Conservation (phyloP, 2,113 vertebrate species). For the Myiozetetes cayanensis region DNA sequence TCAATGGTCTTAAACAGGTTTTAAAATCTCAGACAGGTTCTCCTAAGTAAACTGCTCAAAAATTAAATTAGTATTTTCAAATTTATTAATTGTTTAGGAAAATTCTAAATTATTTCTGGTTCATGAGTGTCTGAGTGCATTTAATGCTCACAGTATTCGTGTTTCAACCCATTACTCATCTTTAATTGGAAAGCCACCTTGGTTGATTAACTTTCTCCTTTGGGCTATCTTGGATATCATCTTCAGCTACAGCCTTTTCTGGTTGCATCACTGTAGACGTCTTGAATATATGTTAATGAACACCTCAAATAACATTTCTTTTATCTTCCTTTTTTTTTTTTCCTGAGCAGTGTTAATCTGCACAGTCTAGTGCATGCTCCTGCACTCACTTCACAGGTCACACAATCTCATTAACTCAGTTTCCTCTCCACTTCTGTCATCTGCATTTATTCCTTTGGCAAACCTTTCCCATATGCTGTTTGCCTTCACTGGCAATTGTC, state of each 20-base stretch:
- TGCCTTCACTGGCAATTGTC: not conserved
- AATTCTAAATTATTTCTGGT: not conserved
- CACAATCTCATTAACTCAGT: not conserved
- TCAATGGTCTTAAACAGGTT: not conserved
- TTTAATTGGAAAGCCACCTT: not conserved
- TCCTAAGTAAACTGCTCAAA: not conserved
- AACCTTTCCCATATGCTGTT: not conserved
- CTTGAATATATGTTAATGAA: not conserved
- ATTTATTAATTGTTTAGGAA: not conserved
- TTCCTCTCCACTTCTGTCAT: not conserved
- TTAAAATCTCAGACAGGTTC: not conserved
- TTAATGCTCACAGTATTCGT: not conserved
- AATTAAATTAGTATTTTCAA: not conserved
- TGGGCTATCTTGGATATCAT: not conserved
- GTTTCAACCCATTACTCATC: not conserved
- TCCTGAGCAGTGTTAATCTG: not conserved
- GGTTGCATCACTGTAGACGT: not conserved
- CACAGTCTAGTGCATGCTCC: not conserved
- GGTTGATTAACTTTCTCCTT: not conserved
- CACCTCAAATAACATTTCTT: not conserved
- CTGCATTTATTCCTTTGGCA: not conserved
- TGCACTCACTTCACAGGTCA: not conserved
- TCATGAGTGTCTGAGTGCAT: not conserved
- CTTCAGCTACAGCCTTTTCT: not conserved
- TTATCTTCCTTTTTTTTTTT: not conserved